phyloP scores from a whole-genome alignment of 2,797 vertebrate genomes.

The Artibeus jamaicensis region DNA sequence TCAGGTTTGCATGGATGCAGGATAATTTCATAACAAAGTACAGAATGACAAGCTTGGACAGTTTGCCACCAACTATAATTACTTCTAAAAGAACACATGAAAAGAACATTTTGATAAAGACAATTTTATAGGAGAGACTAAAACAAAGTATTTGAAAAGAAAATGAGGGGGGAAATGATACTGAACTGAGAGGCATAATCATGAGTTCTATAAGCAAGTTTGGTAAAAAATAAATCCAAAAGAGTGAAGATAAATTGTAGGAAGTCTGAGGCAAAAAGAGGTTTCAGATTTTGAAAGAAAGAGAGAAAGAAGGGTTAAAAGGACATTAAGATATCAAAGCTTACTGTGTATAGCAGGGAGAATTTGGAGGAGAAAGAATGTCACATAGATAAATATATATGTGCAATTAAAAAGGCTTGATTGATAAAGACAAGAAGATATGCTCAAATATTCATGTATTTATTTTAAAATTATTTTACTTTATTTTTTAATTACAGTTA shows the following conservation, averaged over 20 bases:
- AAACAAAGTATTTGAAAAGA: slow-evolving; percentile 4
- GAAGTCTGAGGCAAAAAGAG: not conserved
- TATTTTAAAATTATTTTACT: not conserved
- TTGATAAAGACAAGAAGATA: not conserved
- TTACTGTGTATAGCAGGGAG: not conserved
- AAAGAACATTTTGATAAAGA: slow-evolving; percentile 48
- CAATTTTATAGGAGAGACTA: not conserved
- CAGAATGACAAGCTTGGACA: not conserved
- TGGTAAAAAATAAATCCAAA: not conserved
- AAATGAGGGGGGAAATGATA: not conserved
- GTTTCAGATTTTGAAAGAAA: not conserved
- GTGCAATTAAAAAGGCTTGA: not conserved
- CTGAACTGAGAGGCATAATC: not conserved
- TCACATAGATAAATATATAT: not conserved
- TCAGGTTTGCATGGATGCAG: slow-evolving; percentile 4
- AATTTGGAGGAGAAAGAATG: not conserved
- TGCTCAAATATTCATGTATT: not conserved
- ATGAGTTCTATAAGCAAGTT: not conserved
- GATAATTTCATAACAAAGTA: slow-evolving; percentile 53
- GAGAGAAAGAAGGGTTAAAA: not conserved
- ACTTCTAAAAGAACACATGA: slow-evolving; percentile 42
- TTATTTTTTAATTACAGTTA: not conserved
- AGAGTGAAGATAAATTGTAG: not conserved
- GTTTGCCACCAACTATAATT: slow-evolving; percentile 37
- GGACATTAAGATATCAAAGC: not conserved